Evolutionary conservation across 1,140 invertebrate species (phyloP).

Genomic region (Wasmannia auropunctata): DNA sequence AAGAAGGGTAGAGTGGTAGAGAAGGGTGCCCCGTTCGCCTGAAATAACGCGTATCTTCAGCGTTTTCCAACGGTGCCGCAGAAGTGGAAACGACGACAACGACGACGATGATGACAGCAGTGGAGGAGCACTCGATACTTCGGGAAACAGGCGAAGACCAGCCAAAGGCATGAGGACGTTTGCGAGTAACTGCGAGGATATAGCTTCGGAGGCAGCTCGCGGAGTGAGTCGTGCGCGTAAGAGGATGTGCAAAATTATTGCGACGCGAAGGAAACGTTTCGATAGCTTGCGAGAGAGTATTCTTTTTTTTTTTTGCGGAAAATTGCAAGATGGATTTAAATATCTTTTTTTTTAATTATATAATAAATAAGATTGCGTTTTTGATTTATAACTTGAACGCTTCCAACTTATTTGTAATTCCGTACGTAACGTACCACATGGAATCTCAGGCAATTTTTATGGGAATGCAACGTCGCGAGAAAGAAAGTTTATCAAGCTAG

Average conservation of each 20-base stretch:
- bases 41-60: conserved; percentile 44
- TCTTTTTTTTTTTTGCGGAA: neutral
- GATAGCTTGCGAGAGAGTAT: neutral
- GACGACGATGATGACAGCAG: neutral
- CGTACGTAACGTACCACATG: neutral
- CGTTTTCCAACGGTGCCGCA: conserved; percentile 29
- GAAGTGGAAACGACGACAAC: conserved; percentile 40
- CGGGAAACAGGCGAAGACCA: neutral
- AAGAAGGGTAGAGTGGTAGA: neutral
- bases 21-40: conserved; percentile 11
- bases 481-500: neutral
- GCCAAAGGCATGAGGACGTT: conserved; percentile 22
- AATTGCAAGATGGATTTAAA: neutral
- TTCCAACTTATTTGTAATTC: neutral
- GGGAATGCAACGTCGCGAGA: neutral
- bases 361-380: neutral
- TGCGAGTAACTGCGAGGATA: conserved; percentile 13
- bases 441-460: neutral
- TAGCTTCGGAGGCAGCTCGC: conserved; percentile 5
- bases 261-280: conserved; percentile 25
- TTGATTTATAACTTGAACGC: neutral
- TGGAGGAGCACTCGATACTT: conserved; percentile 24
- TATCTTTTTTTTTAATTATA: neutral
- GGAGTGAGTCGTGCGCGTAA: conserved; percentile 29
- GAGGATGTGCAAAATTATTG: conserved; percentile 33